Percentiles rank a stretch among this genome's conserved stretches.
Conservation (phyloP, 2,113 vertebrate genomes). For the Sminthopsis crassicaudata region DNA sequence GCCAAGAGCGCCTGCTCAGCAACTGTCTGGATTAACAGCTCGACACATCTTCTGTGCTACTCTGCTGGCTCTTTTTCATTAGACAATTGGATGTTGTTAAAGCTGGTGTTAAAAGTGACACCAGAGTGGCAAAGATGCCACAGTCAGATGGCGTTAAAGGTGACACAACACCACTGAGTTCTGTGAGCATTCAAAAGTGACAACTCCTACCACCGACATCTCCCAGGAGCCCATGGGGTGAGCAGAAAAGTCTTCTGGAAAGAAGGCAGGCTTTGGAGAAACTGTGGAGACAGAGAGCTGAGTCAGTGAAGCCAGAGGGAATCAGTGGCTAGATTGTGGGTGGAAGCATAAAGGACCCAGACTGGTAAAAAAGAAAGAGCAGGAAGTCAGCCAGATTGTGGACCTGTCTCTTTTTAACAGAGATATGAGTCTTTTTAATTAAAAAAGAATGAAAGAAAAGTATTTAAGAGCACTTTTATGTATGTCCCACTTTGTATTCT, state of each 20-base stretch:
- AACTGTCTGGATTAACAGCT: conserved; percentile 71
- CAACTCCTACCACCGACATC: conserved; percentile 52
- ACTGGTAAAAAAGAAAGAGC: not conserved
- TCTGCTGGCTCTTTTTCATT: conserved; percentile 57
- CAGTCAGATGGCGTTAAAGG: conserved; percentile 73
- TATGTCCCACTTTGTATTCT: not conserved
- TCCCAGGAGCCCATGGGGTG: conserved; percentile 43
- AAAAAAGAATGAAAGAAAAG: not conserved
- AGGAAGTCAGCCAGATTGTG: rapidly evolving
- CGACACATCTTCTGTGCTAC: conserved; percentile 53
- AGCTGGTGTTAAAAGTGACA: conserved; percentile 78
- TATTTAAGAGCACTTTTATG: not conserved
- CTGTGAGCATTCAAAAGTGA: conserved; percentile 63
- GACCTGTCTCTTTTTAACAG: not conserved
- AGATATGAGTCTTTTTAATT: not conserved
- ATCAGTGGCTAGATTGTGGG: not conserved
- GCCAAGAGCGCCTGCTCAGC: conserved; percentile 64
- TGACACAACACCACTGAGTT: conserved; percentile 71
- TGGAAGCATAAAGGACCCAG: not conserved
- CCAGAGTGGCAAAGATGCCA: conserved; percentile 66
- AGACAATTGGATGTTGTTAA: conserved; percentile 73
- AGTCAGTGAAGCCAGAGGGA: not conserved
- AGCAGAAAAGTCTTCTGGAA: not conserved
- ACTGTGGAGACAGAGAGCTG: not conserved
- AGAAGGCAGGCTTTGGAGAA: not conserved